Conservation (phyloP, 2,797 vertebrate species). For the Valencia hispanica region DNA sequence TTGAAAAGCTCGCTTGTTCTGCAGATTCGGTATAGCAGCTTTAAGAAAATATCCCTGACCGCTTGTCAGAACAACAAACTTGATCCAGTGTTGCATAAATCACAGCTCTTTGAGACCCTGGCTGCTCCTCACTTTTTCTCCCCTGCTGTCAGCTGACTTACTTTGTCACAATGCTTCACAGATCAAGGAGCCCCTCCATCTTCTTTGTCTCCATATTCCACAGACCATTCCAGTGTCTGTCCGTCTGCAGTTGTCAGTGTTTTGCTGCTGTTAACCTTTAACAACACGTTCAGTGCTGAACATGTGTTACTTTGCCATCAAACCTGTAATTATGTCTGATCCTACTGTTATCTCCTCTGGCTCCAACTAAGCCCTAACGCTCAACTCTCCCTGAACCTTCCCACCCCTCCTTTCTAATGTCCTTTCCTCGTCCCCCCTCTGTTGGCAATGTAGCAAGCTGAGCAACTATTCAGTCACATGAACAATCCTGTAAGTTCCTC, state of each 20-base stretch:
- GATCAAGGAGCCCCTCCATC: constrained; percentile 14
- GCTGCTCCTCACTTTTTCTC: constrained; percentile 19
- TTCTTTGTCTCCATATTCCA: constrained; percentile 33
- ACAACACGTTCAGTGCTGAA: constrained; percentile 49
- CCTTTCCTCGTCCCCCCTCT: constrained; percentile 79
- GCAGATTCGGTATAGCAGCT: too few relatives aligned
- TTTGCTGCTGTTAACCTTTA: constrained; percentile 49
- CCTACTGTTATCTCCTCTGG: constrained; percentile 73
- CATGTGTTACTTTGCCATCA: constrained; percentile 54
- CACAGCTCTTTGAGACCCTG: constrained; percentile 29
- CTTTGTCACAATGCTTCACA: constrained; percentile 33
- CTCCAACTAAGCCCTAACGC: constrained; percentile 90
- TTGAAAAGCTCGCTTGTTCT: too few relatives aligned
- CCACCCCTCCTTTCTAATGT: constrained; percentile 71
- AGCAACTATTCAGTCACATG: constrained; percentile 99
- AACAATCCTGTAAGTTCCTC: constrained; percentile 97
- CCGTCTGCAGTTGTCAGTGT: constrained; percentile 48
- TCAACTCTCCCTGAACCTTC: constrained; percentile 83
- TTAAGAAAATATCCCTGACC: background rate
- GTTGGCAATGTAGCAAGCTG: constrained; percentile 99
- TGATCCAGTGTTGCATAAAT: constrained; percentile 20
- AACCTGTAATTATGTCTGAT: constrained; percentile 69
- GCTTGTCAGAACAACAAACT: background rate
- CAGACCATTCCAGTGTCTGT: constrained; percentile 33
- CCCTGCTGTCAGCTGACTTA: constrained; percentile 10